Percentiles rank a stretch among this genome's conserved stretches.
phyloP scores from a whole-genome alignment of 2,113 vertebrate species.

The Emberiza fucata region DNA sequence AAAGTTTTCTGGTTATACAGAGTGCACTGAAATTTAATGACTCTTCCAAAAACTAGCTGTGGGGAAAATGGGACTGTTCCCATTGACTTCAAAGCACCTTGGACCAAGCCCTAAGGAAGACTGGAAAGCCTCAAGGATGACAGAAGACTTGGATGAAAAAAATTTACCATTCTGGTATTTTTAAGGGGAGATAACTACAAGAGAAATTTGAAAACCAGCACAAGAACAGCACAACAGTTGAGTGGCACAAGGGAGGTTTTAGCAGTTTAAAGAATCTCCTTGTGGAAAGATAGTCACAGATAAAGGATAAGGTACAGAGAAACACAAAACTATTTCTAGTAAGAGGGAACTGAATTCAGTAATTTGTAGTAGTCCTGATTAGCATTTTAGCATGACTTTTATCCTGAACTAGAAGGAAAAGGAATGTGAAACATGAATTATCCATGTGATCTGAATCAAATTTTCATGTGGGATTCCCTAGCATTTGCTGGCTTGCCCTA shows the following conservation, averaged over 20 bases:
- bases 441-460: conserved; percentile 11
- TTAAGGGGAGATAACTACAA: not conserved
- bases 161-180: not conserved
- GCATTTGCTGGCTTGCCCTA: not conserved
- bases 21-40: not conserved
- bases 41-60: not conserved
- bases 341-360: not conserved
- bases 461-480: not conserved
- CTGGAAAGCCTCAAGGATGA: not conserved
- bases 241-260: not conserved
- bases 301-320: not conserved
- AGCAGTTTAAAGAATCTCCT: not conserved
- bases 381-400: conserved; percentile 2
- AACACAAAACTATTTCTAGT: not conserved
- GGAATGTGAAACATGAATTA: not conserved
- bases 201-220: not conserved
- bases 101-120: not conserved
- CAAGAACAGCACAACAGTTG: not conserved
- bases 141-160: not conserved
- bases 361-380: not conserved
- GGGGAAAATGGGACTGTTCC: not conserved
- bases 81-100: not conserved
- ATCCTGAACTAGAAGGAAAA: not conserved
- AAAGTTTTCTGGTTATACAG: not conserved
- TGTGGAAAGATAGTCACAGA: not conserved